Evolutionary conservation across 2,797 vertebrate genomes (phyloP).

Genomic region (Falco cherrug): DNA sequence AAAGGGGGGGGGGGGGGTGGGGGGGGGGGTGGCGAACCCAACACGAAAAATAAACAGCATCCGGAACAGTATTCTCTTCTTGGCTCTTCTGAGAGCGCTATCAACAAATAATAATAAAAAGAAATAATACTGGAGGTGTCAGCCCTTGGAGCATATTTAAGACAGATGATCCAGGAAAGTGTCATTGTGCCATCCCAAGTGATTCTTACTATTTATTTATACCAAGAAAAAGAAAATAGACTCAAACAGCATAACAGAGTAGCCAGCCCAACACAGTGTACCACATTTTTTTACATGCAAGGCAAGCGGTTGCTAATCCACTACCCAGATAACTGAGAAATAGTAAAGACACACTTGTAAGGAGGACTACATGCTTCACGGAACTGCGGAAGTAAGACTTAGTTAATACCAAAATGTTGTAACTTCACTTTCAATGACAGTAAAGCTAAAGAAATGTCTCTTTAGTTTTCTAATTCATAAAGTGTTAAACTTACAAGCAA

Average conservation of each 20-base stretch:
- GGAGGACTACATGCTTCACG: not conserved
- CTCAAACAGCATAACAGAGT: not conserved
- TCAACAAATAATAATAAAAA: not conserved
- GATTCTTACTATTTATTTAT: slow-evolving; percentile 21
- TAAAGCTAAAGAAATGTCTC: not conserved
- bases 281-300: not conserved
- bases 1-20: too few species aligned
- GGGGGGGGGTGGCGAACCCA: too few species aligned
- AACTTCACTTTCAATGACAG: not conserved
- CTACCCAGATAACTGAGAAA: not conserved
- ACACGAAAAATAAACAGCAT: not conserved
- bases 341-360: not conserved
- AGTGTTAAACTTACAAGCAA: not conserved
- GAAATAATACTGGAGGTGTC: not conserved
- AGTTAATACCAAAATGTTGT: not conserved
- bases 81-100: not conserved
- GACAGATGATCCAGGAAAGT: slow-evolving; percentile 21
- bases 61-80: not conserved
- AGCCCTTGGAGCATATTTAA: not conserved
- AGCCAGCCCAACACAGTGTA: not conserved
- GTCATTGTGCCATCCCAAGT: not conserved
- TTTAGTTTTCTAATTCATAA: not conserved
- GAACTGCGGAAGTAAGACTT: not conserved
- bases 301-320: not conserved
- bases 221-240: slow-evolving; percentile 28